phyloP scores from a whole-genome alignment of 2,113 vertebrate genomes.

The Romanogobio albipinnatus region DNA sequence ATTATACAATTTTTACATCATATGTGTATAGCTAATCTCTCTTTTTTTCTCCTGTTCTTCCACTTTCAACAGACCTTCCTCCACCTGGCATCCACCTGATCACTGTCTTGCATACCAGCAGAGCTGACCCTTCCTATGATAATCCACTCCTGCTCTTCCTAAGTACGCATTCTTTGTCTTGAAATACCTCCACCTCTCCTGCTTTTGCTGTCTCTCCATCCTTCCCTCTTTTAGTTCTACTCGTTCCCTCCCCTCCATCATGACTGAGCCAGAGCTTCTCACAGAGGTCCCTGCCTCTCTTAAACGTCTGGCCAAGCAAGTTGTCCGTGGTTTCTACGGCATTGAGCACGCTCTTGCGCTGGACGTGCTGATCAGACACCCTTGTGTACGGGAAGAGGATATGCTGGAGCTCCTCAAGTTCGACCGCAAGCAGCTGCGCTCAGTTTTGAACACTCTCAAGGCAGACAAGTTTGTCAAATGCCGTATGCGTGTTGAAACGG shows the following conservation, averaged over 20 bases:
- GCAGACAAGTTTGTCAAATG: slow-evolving; percentile 98
- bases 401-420: slow-evolving; percentile 98
- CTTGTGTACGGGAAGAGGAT: slow-evolving; percentile 97
- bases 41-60: background rate
- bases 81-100: background rate
- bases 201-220: background rate
- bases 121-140: background rate
- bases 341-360: slow-evolving; percentile 93
- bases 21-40: background rate
- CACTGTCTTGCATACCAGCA: background rate
- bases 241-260: slow-evolving; percentile 57
- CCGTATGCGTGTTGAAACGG: slow-evolving; percentile 95
- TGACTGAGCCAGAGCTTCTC: slow-evolving; percentile 92
- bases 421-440: slow-evolving; percentile 94
- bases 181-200: background rate
- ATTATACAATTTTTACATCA: background rate
- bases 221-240: background rate
- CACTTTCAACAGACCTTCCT: background rate
- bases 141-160: background rate
- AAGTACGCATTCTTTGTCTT: background rate
- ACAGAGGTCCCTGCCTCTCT: slow-evolving; percentile 93
- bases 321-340: slow-evolving; percentile 96
- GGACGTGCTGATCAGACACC: slow-evolving; percentile 96
- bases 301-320: slow-evolving; percentile 95
- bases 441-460: slow-evolving; percentile 95